Base-by-base conservation (phyloP, 2,797 vertebrate species). In the Microctenopoma lineatum region DNA sequence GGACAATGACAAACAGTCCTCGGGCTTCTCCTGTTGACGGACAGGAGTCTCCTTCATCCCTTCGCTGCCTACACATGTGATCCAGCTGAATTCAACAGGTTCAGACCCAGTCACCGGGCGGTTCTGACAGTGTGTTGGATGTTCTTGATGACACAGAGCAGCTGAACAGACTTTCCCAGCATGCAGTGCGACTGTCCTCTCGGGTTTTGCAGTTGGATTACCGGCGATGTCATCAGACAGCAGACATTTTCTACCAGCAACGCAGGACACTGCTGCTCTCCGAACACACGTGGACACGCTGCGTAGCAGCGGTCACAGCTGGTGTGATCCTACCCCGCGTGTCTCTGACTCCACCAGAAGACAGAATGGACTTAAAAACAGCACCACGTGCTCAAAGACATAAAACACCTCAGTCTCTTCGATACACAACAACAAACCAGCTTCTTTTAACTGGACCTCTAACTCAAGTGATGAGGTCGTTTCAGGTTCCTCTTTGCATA, bases 221-320 rank as follows among this genome's bases (percentile, higher is more conserved):
- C 85, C 10, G 16, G 57, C 54, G 70, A 84, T 85, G 87, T 89
- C 84, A 84, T 87, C 87, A 89, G 79, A 84, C 67, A 60, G 71
- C 66, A 83, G 77, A 79, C 77, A 72, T 73, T 77, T 75, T 73
- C 63, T 59, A 45, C 53, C 69, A 51, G 4, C 11, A 34, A 77
- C 59, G 65, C 59, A 21, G 47, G 47, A 57, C 59, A 52, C 70
- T 38, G 71, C 53, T 45, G 65, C 54, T 72, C 61, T 64, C 36
- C 55, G 5, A 55, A 57, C 21, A 10, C 62, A 41, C 50, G 29
- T 54, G 38, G 9, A 42, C 58, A 38, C 48, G 41, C 25, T 47
- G 18, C 55, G 15, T 2, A 18, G 27, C 59, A 55, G 0, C 29
- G 0, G 45, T 66, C 52, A 27, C 18, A 63, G 21, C n/a, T 38